Evolutionary conservation across 2,888 invertebrate genomes (phyloP).

Genomic region (Macaria notata): DNA sequence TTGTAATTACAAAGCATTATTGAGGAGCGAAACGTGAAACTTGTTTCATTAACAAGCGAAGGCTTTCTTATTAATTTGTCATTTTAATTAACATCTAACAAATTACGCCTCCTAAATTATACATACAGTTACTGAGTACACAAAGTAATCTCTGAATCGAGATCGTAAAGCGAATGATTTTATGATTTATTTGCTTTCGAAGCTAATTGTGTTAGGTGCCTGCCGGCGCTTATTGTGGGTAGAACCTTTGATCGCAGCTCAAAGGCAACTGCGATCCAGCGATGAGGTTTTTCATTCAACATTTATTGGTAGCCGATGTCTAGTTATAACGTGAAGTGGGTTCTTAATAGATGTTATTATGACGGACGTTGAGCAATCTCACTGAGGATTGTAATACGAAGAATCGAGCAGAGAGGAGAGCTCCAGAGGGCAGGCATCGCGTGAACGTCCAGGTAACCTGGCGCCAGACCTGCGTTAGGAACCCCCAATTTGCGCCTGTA

Average conservation of each 20-base stretch:
- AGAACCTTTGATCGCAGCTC: conserved; percentile 45
- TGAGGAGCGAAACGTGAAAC: conserved; percentile 61
- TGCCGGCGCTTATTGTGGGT: conserved; percentile 51
- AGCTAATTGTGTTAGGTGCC: conserved; percentile 63
- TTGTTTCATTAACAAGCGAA: conserved; percentile 56
- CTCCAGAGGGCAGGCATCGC: conserved; percentile 53
- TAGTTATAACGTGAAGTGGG: conserved; percentile 39
- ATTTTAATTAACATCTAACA: conserved; percentile 60
- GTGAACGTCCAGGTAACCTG: conserved; percentile 70
- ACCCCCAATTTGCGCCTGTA: conserved; percentile 81
- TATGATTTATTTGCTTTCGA: conserved; percentile 66
- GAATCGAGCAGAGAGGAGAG: conserved; percentile 34
- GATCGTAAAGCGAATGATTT: conserved; percentile 58
- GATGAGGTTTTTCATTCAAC: conserved; percentile 46
- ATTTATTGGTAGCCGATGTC: conserved; percentile 41
- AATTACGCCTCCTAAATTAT: conserved; percentile 30
- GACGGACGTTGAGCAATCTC: conserved; percentile 29
- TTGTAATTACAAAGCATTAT: conserved; percentile 67
- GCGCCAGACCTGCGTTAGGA: conserved; percentile 75
- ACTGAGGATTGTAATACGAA: conserved; percentile 30
- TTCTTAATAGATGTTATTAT: conserved; percentile 36
- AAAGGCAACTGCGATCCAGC: conserved; percentile 43
- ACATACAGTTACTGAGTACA: conserved; percentile 23
- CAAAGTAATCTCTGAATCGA: conserved; percentile 54
- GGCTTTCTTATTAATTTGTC: conserved; percentile 65